A percentile compares a stretch with the other conserved stretches of the same genome.
These are phyloP conservation scores for Labrus mixtus DNA, from an alignment of 2,113 vertebrate species.

Conservation along the genomic window DNA sequence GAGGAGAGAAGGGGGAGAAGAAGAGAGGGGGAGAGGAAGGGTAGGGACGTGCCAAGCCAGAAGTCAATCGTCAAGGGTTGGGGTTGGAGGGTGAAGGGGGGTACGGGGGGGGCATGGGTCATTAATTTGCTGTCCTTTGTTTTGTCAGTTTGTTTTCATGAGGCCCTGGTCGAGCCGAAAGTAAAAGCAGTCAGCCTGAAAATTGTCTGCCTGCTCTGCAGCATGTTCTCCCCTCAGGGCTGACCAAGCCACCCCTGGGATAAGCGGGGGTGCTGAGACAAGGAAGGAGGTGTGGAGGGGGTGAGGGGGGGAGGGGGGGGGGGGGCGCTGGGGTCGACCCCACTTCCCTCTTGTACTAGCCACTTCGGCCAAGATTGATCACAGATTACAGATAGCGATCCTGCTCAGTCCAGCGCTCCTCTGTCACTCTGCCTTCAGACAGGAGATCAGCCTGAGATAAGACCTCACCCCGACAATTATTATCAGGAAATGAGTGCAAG, in stretches of 20 bases:
- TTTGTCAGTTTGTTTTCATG: conserved; percentile 99
- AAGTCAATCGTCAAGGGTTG: conserved; percentile 92
- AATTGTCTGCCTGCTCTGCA: conserved; percentile 99
- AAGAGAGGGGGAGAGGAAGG: conserved; percentile 69
- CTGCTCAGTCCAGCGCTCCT: conserved; percentile 55
- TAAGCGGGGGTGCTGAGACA: conserved; percentile 56
- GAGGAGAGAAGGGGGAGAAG: conserved; percentile 49
- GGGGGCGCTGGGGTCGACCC: conserved; percentile 82
- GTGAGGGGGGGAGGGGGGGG: conserved; percentile 32
- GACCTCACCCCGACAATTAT: conserved; percentile 58
- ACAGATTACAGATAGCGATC: conserved; percentile 79
- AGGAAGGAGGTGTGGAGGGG: conserved; percentile 45
- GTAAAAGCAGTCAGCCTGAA: conserved; percentile 99
- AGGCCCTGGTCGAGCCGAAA: conserved; percentile 92
- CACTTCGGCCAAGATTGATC: conserved; percentile 85
- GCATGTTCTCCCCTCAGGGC: conserved; percentile 94
- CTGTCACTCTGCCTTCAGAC: conserved; percentile 50
- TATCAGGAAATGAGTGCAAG: conserved; percentile 73
- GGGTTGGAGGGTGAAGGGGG: conserved; percentile 82
- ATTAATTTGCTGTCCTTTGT: conserved; percentile 99
- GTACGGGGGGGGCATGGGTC: conserved; percentile 90
- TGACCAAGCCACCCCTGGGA: conserved; percentile 79
- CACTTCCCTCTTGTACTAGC: conserved; percentile 86
- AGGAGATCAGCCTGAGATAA: conserved; percentile 65
- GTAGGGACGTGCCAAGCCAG: conserved; percentile 84